Conservation (phyloP, 2,797 vertebrate genomes). For the Triplophysa bombifrons region DNA sequence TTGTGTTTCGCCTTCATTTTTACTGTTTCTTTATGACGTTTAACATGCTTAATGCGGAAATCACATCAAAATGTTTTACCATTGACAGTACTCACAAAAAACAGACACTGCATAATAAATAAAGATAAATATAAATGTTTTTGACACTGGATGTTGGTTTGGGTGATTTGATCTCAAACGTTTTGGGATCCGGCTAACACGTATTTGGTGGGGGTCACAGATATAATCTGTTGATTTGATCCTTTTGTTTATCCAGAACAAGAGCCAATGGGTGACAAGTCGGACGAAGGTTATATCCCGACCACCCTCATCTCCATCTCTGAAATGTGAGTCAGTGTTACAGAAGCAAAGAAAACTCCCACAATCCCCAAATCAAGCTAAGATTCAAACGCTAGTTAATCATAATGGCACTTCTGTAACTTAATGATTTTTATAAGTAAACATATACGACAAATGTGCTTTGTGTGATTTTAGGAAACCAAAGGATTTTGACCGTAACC, state of each 20-base stretch:
- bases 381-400: no score
- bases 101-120: no score
- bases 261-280: slow-evolving; percentile 86
- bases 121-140: no score
- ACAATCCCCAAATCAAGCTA: background rate
- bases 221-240: background rate
- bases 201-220: background rate
- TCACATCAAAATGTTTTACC: no score
- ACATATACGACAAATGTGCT: background rate
- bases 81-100: no score
- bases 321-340: slow-evolving; percentile 86
- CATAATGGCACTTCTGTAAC: no score
- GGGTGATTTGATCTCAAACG: no score
- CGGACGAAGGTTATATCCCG: slow-evolving; percentile 87
- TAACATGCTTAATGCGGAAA: no score
- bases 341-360: background rate
- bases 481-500: slow-evolving; percentile 79
- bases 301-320: slow-evolving; percentile 96
- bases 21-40: no score
- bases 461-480: slow-evolving; percentile 71
- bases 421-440: no score
- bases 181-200: background rate
- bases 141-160: no score
- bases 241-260: slow-evolving; percentile 69
- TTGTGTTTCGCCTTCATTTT: no score